These are phyloP conservation scores for Oreochromis niloticus DNA, from an alignment of 2,113 vertebrate genomes.

Conservation along the genomic window DNA sequence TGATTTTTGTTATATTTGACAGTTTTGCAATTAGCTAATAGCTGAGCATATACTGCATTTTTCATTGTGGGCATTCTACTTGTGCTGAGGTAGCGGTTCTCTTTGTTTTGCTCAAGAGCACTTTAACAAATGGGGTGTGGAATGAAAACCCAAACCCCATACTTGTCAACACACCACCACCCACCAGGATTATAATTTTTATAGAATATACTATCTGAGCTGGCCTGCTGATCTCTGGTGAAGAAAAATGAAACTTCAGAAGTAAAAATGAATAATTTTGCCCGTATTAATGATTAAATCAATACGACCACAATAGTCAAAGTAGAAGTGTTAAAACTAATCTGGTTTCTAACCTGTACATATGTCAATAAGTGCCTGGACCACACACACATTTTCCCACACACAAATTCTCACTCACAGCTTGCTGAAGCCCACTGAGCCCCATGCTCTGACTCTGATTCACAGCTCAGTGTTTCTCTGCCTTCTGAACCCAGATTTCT, in stretches of 20 bases:
- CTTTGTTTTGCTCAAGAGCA: not conserved
- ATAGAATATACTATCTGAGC: not conserved
- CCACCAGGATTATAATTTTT: not conserved
- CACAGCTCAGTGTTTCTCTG: constrained; percentile 44
- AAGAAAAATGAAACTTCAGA: not conserved
- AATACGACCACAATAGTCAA: not conserved
- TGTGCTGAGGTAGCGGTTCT: not conserved
- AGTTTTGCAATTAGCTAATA: not conserved
- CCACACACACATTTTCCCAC: constrained; percentile 3
- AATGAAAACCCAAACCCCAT: not conserved
- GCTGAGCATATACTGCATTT: not conserved
- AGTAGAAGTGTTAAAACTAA: not conserved
- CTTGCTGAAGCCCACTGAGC: not conserved
- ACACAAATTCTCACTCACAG: not conserved
- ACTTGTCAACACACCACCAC: not conserved
- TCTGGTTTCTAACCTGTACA: not conserved
- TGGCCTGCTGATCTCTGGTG: not conserved
- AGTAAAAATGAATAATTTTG: not conserved
- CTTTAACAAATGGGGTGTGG: not conserved
- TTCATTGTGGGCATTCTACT: not conserved
- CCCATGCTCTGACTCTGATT: constrained; percentile 24
- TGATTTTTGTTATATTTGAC: not conserved
- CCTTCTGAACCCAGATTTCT: constrained; percentile 58
- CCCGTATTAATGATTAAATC: not conserved
- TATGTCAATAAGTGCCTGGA: not conserved